Evolutionary conservation across 2,797 vertebrate genomes (phyloP).

Genomic region (Rhinophrynus dorsalis): DNA sequence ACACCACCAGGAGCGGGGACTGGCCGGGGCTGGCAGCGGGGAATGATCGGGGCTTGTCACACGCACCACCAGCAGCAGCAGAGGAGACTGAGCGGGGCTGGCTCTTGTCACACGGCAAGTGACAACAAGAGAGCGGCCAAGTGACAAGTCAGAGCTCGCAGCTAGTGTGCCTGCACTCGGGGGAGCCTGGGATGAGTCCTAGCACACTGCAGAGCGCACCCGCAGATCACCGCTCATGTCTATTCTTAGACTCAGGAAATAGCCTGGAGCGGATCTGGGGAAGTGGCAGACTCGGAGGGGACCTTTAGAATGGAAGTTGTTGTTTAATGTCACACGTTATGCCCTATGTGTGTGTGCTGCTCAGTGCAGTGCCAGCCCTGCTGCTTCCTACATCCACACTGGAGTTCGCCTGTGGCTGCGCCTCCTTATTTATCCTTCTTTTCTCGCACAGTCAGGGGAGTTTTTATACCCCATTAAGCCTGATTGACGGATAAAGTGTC

Average conservation of each 20-base stretch:
- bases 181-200: background rate
- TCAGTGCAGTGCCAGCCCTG: background rate
- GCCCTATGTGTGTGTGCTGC: background rate
- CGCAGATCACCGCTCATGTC: conserved; percentile 61
- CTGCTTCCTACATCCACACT: background rate
- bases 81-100: background rate
- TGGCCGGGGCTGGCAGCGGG: too few relatives aligned
- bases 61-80: background rate
- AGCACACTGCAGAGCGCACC: background rate
- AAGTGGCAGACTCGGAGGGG: background rate
- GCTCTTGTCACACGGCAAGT: background rate
- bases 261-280: conserved; percentile 60
- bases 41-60: too few relatives aligned
- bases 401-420: background rate
- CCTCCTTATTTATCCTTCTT: conserved; percentile 26
- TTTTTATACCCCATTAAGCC: conserved; percentile 86
- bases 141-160: background rate
- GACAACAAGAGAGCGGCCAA: too few relatives aligned
- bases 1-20: too few relatives aligned
- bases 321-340: background rate
- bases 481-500: conserved; percentile 93
- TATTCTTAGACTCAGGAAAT: conserved; percentile 67
- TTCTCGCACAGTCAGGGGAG: conserved; percentile 65
- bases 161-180: background rate
- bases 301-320: background rate